Conservation (phyloP, 53 echinoderm and acorn worm genomes). For the Echinometra lucunter region DNA sequence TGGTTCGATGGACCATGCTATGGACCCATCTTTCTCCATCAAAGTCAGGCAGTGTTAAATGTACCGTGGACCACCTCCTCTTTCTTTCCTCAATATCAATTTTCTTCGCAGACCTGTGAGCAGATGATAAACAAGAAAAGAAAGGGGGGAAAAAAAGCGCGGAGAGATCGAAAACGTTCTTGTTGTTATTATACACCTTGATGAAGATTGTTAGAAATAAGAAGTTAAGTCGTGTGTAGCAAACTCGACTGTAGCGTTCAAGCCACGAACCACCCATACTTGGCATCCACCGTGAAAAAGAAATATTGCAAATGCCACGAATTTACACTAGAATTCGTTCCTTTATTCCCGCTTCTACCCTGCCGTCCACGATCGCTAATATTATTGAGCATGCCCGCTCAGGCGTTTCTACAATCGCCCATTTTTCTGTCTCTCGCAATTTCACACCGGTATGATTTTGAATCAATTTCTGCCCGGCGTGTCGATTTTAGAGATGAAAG, state of each 20-base stretch:
- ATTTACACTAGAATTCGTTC: slow-evolving; percentile 70
- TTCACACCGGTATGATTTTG: slow-evolving; percentile 73
- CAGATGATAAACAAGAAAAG: slow-evolving; percentile 43
- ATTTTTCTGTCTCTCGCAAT: slow-evolving; percentile 68
- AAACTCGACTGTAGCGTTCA: slow-evolving; percentile 57
- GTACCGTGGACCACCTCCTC: slow-evolving; percentile 42
- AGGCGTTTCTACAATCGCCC: slow-evolving; percentile 69
- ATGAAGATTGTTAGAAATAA: slow-evolving; percentile 49
- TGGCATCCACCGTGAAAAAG: slow-evolving; percentile 63
- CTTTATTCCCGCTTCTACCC: slow-evolving; percentile 33
- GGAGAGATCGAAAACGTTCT: slow-evolving; percentile 27
- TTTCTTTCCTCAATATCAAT: slow-evolving; percentile 58
- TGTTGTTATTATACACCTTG: slow-evolving; percentile 30
- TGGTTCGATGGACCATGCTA: slow-evolving; percentile 58
- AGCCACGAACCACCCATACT: slow-evolving; percentile 54
- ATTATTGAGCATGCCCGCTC: slow-evolving; percentile 66
- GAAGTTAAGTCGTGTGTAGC: slow-evolving; percentile 59
- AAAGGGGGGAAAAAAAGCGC: background rate
- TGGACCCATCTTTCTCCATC: slow-evolving; percentile 39
- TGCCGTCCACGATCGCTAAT: slow-evolving; percentile 63
- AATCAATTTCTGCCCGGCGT: slow-evolving; percentile 71
- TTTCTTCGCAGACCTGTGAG: slow-evolving; percentile 52
- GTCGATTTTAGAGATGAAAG: slow-evolving; percentile 65
- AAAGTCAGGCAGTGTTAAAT: slow-evolving; percentile 53
- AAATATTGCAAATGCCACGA: slow-evolving; percentile 72